These are phyloP conservation scores for Channa maculata DNA, from an alignment of 2,113 vertebrate species.

Conservation along the genomic window DNA sequence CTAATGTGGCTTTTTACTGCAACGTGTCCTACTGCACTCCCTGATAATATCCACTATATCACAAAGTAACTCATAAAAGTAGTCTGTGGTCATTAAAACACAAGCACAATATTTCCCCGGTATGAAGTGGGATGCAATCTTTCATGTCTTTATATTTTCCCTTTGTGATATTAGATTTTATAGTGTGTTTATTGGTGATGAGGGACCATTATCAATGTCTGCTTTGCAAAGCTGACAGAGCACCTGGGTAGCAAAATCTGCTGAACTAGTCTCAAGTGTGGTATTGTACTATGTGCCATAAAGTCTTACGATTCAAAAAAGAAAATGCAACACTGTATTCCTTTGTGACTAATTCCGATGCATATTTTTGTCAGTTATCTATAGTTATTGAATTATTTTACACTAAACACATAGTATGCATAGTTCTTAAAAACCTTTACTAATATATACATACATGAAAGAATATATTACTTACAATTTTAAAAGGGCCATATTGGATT, in stretches of 20 bases:
- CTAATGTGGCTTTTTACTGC: not conserved
- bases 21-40: not conserved
- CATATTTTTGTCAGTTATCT: constrained; percentile 20
- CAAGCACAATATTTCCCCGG: constrained; percentile 32
- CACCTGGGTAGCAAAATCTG: constrained; percentile 32
- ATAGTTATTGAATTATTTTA: constrained; percentile 4
- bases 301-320: constrained; percentile 50
- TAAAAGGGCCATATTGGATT: too few relatives aligned
- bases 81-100: constrained; percentile 34
- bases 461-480: too few relatives aligned
- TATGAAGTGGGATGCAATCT: constrained; percentile 42
- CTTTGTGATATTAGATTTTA: constrained; percentile 56
- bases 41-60: not conserved
- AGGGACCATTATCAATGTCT: constrained; percentile 54
- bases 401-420: too few relatives aligned
- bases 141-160: constrained; percentile 40
- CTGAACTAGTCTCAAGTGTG: constrained; percentile 57
- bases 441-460: too few relatives aligned
- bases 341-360: constrained; percentile 32
- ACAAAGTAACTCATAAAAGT: constrained; percentile 35
- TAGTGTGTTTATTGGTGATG: constrained; percentile 51
- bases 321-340: constrained; percentile 23
- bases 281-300: constrained; percentile 37
- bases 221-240: constrained; percentile 38
- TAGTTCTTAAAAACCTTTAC: too few relatives aligned